These are phyloP conservation scores for Acanthurus lineatus DNA, from an alignment of 2,797 vertebrate species.

Conservation along the genomic window DNA sequence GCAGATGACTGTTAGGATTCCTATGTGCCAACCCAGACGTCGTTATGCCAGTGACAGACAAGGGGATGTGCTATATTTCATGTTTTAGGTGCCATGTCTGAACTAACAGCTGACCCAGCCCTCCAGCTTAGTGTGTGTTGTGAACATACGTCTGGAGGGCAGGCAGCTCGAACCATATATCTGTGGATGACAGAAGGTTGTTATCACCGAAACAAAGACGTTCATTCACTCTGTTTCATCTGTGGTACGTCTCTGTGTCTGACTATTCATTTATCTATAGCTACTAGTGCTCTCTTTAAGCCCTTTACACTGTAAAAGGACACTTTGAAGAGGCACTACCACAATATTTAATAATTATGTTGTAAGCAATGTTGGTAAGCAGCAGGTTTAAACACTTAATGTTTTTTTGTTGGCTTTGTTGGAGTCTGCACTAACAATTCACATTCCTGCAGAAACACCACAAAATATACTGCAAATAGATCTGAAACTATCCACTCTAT, in stretches of 20 bases:
- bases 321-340: neutral
- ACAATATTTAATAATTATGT: neutral
- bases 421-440: neutral
- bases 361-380: neutral
- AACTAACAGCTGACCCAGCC: slow-evolving; percentile 65
- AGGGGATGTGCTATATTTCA: slow-evolving; percentile 51
- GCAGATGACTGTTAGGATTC: slow-evolving; percentile 47
- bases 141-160: slow-evolving; percentile 37
- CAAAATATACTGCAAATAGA: neutral
- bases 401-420: neutral
- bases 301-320: neutral
- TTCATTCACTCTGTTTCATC: slow-evolving; percentile 32
- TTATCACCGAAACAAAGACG: slow-evolving; percentile 29
- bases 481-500: neutral
- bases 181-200: slow-evolving; percentile 30
- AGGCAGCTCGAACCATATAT: slow-evolving; percentile 33
- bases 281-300: too few relatives aligned
- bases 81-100: slow-evolving; percentile 52
- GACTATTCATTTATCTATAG: neutral
- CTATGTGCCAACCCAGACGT: slow-evolving; percentile 54
- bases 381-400: neutral
- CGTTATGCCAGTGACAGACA: slow-evolving; percentile 54
- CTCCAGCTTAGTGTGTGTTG: slow-evolving; percentile 42
- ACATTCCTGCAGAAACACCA: neutral
- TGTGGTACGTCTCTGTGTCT: slow-evolving; percentile 24